Base-by-base conservation (phyloP, 2,888 invertebrate genomes). In the Drosophila rubida region DNA sequence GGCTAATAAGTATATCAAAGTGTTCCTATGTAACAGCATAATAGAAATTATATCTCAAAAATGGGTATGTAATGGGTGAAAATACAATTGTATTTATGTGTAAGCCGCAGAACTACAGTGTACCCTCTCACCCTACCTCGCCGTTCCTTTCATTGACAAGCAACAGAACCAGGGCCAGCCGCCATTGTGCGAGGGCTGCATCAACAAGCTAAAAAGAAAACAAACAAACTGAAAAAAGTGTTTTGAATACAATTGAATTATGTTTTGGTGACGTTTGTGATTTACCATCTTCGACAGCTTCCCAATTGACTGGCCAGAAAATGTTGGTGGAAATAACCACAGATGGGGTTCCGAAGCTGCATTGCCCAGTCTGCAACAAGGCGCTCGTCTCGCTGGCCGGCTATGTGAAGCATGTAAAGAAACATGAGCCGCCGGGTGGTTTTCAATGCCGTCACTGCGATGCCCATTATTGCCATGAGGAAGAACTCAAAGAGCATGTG, bases 391-490 rank as follows among this genome's bases (percentile, higher is more conserved):
- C 89, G 0, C 75, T 86, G 23, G 88, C 84, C 65, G 91, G 91
- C n/a, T 90, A 92, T 48, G 90, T 90, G 7, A 91, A 91, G 65
- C 92, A 92, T 69, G 87, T 91, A 27, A 89, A 89, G 30, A 90
- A 91, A 48, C 92, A 92, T 61, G 90, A 91, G 51, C 89, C 90
- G 2, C 91, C 92, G 3, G 92, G 91, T n/a, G 92, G 91, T 22
- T 92, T 91, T 53, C 69, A 80, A 19, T 92, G 92, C 51, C 90
- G 90, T 44, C 85, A 89, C 45, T 93, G 92, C 72, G 90, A 90
- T 14, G 80, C 81, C 8, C 84, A 88, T 2, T 90, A 82, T 46
- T 89, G 89, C 57, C 76, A 90, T 2, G 90, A 91, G 25, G 87
- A 90, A 2, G 88, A 89, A 11, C 63, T 91, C 2, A 86, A 89